phyloP scores from a whole-genome alignment of 1,140 invertebrate species.

The Nixonia krombeini region DNA sequence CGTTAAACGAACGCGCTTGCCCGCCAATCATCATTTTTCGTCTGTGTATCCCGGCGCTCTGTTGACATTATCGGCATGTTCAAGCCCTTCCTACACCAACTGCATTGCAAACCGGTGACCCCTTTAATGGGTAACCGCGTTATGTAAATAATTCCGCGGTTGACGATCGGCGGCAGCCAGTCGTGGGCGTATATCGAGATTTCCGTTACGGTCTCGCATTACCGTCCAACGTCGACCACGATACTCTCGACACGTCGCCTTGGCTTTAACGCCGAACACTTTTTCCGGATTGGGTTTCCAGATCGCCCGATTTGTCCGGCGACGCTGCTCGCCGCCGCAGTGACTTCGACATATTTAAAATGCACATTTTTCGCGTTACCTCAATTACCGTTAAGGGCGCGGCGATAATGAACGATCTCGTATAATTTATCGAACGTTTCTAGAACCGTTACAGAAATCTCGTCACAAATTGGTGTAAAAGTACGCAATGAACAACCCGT shows the following conservation, averaged over 20 bases:
- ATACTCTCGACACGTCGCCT: slow-evolving; percentile 6
- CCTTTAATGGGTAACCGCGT: slow-evolving; percentile 40
- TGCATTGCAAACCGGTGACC: slow-evolving; percentile 25
- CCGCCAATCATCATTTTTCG: too few species aligned
- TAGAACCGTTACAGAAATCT: too few species aligned
- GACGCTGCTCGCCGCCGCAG: too few species aligned
- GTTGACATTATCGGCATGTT: too few species aligned
- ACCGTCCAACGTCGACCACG: slow-evolving; percentile 24
- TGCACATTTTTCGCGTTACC: too few species aligned
- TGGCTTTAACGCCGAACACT: background rate
- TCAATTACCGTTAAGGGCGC: background rate
- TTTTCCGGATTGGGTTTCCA: background rate
- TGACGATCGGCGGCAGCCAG: slow-evolving; percentile 20
- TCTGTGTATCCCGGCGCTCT: too few species aligned
- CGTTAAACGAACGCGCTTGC: too few species aligned
- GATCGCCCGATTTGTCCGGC: background rate
- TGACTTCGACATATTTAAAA: too few species aligned
- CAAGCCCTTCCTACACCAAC: background rate
- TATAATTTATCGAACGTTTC: too few species aligned
- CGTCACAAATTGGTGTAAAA: too few species aligned
- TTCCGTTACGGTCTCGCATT: slow-evolving; percentile 38
- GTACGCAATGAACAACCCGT: too few species aligned
- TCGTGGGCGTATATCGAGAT: slow-evolving; percentile 34
- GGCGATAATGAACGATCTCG: too few species aligned
- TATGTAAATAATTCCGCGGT: slow-evolving; percentile 43